Conservation (phyloP, 2,797 vertebrate genomes). For the Cynodonichthys magdalenae region DNA sequence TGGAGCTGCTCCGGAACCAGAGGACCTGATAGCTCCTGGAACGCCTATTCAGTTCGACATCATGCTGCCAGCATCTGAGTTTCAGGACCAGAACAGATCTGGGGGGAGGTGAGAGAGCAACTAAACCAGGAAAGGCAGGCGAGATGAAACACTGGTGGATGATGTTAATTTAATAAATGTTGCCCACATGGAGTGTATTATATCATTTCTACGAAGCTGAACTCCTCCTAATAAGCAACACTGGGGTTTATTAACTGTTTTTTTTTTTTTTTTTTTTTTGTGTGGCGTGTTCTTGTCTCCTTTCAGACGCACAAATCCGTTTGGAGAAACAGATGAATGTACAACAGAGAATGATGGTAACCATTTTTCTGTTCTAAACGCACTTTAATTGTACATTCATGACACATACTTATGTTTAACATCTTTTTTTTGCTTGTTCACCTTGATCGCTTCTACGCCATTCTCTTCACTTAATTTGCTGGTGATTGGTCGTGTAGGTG, state of each 20-base stretch:
- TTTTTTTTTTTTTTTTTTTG: conserved; percentile 7
- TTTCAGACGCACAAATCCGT: conserved; percentile 93
- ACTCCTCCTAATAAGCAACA: conserved; percentile 22
- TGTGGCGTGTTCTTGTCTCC: conserved; percentile 26
- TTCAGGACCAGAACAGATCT: conserved; percentile 91
- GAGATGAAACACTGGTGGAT: not conserved
- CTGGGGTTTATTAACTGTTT: conserved; percentile 43
- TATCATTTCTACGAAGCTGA: conserved; percentile 52
- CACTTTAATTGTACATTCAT: conserved; percentile 8
- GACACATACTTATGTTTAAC: not conserved
- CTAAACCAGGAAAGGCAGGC: not conserved
- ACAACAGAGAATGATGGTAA: conserved; percentile 84
- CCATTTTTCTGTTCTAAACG: conserved; percentile 2
- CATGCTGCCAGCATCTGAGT: conserved; percentile 91
- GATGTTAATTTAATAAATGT: conserved; percentile 45
- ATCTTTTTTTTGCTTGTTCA: conserved; percentile 1
- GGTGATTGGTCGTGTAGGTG: not conserved
- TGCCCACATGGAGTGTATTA: conserved; percentile 22
- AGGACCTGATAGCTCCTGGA: conserved; percentile 91
- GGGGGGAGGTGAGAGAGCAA: conserved; percentile 84
- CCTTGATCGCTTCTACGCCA: not conserved
- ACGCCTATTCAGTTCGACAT: conserved; percentile 98
- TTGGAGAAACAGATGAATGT: conserved; percentile 89
- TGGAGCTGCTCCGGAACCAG: conserved; percentile 69
- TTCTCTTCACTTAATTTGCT: not conserved